Conservation (phyloP, 2,113 vertebrate genomes). For the Clinocottus analis region DNA sequence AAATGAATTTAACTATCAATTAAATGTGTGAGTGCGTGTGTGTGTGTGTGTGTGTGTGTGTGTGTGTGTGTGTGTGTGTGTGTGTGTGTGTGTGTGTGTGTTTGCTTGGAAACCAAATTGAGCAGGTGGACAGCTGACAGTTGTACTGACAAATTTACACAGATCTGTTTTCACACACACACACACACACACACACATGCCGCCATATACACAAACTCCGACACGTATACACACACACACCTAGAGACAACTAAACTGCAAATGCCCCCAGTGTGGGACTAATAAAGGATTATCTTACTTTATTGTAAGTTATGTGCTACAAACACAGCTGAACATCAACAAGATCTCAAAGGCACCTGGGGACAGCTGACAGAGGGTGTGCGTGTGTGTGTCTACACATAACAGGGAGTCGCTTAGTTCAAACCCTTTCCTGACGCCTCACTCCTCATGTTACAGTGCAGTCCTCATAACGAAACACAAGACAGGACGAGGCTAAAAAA, state of each 20-base stretch:
- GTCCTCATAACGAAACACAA: conserved; percentile 51
- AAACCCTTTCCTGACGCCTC: conserved; percentile 46
- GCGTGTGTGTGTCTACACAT: conserved; percentile 24
- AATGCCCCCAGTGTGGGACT: neutral
- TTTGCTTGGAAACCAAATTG: conserved; percentile 48
- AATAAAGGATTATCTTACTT: neutral
- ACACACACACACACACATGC: neutral
- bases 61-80: conserved; percentile 23
- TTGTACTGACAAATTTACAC: conserved; percentile 34
- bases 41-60: conserved; percentile 10
- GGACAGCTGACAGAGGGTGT: conserved; percentile 55
- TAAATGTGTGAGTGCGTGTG: conserved; percentile 28
- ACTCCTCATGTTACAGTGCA: conserved; percentile 64
- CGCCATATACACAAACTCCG: neutral
- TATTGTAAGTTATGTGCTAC: conserved; percentile 46
- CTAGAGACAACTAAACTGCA: neutral
- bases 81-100: neutral
- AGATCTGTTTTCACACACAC: neutral
- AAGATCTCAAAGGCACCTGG: conserved; percentile 73
- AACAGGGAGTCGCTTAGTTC: conserved; percentile 57
- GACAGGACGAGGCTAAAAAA: conserved; percentile 6
- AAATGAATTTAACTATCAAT: conserved; percentile 52
- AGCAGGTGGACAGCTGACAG: conserved; percentile 33
- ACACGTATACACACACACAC: neutral
- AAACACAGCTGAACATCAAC: conserved; percentile 67